These are phyloP conservation scores for Agrilus mali DNA, from an alignment of 2,888 invertebrate species.

Conservation along the genomic window DNA sequence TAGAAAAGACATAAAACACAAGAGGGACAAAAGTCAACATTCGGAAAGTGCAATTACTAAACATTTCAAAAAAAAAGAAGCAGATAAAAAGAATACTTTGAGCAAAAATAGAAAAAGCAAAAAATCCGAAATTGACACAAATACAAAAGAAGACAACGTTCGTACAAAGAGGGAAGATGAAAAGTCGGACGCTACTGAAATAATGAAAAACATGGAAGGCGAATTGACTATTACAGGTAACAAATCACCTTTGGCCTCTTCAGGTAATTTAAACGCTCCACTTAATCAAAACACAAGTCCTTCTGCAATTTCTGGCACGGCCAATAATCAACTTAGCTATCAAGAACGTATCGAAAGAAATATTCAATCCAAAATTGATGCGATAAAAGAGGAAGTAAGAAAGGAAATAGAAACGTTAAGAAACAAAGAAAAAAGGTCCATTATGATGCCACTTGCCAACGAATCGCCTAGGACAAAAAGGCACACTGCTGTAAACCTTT, in stretches of 20 bases:
- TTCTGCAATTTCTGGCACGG: slow-evolving; percentile 1
- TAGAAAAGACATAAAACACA: slow-evolving; percentile 4
- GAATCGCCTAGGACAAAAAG: slow-evolving; percentile 19
- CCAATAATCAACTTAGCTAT: slow-evolving; percentile 17
- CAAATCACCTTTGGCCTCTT: slow-evolving; percentile 18
- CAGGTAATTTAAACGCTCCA: slow-evolving; percentile 10
- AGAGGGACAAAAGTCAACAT: not conserved
- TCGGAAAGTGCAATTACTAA: not conserved
- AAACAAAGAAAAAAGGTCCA: slow-evolving; percentile 4
- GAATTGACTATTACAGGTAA: slow-evolving; percentile 22
- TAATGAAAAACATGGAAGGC: slow-evolving; percentile 20
- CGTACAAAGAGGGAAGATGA: slow-evolving; percentile 12
- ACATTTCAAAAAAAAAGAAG: slow-evolving; percentile 1
- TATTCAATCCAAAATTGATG: slow-evolving; percentile 28
- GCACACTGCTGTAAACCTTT: slow-evolving; percentile 17
- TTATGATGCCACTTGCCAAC: not conserved
- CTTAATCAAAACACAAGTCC: slow-evolving; percentile 3
- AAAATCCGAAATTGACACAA: slow-evolving; percentile 2
- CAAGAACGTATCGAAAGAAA: slow-evolving; percentile 26
- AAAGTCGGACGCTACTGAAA: slow-evolving; percentile 9
- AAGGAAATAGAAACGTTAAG: slow-evolving; percentile 24
- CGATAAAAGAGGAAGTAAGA: slow-evolving; percentile 31
- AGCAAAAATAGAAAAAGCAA: not conserved
- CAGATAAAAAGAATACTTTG: not conserved
- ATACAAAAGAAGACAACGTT: slow-evolving; percentile 6